Percentiles rank a stretch among this genome's conserved stretches.
Conservation (phyloP, 2,113 vertebrate genomes). For the Antechinus stuartii region DNA sequence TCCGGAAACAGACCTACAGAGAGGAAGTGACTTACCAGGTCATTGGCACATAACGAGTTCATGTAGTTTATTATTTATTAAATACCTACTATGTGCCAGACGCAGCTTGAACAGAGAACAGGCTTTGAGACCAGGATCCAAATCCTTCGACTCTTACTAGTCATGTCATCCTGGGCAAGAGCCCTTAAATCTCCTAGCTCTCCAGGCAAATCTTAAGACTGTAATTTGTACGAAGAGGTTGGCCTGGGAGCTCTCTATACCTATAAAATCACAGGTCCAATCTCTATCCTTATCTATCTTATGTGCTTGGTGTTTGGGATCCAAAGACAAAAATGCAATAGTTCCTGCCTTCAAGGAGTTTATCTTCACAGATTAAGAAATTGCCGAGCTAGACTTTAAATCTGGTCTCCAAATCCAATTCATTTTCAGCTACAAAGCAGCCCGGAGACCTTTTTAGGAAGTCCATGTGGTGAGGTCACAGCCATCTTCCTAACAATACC, state of each 20-base stretch:
- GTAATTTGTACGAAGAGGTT: neutral
- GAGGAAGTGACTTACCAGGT: neutral
- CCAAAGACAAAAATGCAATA: neutral
- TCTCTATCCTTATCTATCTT: neutral
- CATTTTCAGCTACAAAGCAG: neutral
- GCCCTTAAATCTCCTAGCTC: neutral
- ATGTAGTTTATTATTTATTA: neutral
- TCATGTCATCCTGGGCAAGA: neutral
- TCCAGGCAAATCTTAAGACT: neutral
- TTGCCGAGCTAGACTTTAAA: neutral
- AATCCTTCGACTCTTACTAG: neutral
- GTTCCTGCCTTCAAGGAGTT: neutral
- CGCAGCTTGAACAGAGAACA: neutral
- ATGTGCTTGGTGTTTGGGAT: neutral
- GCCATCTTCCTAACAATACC: too few species aligned
- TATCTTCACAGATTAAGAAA: neutral
- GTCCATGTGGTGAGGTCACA: neutral
- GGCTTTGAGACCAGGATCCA: neutral
- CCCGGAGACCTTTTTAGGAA: neutral
- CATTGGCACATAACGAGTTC: neutral
- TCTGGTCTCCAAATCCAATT: neutral
- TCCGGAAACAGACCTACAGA: neutral
- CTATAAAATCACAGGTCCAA: neutral
- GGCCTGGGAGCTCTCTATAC: neutral
- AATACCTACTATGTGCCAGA: neutral